Percentiles rank a stretch among this genome's conserved stretches.
These are phyloP conservation scores for Marisa cornuarietis DNA, from an alignment of 1,140 invertebrate species.

Conservation along the genomic window DNA sequence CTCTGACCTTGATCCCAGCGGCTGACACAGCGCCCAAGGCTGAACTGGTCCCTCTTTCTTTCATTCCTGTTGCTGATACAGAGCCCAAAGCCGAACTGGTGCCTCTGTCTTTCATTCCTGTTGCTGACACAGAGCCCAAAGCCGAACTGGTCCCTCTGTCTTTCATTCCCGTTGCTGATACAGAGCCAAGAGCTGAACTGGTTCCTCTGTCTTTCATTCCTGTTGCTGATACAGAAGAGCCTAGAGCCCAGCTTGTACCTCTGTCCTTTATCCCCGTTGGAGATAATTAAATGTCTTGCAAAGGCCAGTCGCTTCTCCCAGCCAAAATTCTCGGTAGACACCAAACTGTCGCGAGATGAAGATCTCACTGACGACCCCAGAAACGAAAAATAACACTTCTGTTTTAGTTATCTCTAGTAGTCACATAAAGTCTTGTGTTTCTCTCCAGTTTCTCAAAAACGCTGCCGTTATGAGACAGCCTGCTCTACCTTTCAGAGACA, in stretches of 20 bases:
- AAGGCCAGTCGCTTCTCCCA: no score
- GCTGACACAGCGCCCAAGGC: not conserved
- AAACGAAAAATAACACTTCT: no score
- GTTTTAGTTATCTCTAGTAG: no score
- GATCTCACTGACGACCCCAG: no score
- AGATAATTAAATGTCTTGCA: not conserved
- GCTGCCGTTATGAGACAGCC: no score
- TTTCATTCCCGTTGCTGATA: slow-evolving; percentile 1
- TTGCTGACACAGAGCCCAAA: not conserved
- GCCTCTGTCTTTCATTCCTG: slow-evolving; percentile 18
- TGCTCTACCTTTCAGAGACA: no score
- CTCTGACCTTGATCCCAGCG: not conserved
- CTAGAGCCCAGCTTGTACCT: slow-evolving; percentile 2
- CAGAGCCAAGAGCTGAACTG: slow-evolving; percentile 7
- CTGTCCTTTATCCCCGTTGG: slow-evolving; percentile 5
- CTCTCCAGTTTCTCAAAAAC: no score
- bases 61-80: slow-evolving; percentile 8
- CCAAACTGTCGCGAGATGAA: no score
- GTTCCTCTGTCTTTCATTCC: slow-evolving; percentile 19
- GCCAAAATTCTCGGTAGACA: no score
- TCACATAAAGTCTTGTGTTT: no score
- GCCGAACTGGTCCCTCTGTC: slow-evolving; percentile 17
- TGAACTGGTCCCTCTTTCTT: slow-evolving; percentile 19
- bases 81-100: slow-evolving; percentile 1
- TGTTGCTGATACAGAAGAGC: slow-evolving; percentile 1